Percentiles rank a stretch among this genome's conserved stretches.
phyloP scores from a whole-genome alignment of 2,113 vertebrate genomes.

The Riparia riparia region DNA sequence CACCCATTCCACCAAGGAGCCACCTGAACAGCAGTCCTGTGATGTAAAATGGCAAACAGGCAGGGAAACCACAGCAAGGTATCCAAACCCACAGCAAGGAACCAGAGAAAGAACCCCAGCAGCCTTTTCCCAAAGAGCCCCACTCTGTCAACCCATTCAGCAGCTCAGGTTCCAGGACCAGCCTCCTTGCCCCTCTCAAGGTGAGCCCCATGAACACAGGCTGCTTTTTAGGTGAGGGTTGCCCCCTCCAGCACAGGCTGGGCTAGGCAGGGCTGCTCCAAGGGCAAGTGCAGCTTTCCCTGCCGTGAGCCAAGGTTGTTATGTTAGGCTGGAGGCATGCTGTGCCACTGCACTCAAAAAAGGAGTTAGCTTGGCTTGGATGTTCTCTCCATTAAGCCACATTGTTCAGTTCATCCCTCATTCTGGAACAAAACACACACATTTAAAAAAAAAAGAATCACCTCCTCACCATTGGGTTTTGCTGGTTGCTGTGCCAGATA shows the following conservation, averaged over 20 bases:
- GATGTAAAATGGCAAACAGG: fast-evolving
- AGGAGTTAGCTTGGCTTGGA: background rate
- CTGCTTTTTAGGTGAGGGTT: background rate
- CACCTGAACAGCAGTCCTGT: background rate
- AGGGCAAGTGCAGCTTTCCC: background rate
- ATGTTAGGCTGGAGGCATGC: background rate
- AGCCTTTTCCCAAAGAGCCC: background rate
- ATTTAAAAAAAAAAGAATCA: background rate
- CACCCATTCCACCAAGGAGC: fast-evolving
- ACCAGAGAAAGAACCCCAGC: background rate
- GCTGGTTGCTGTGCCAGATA: background rate
- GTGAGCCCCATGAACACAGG: background rate
- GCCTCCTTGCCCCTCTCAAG: too few species aligned
- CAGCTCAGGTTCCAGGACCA: background rate
- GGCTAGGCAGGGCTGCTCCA: background rate
- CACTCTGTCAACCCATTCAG: background rate
- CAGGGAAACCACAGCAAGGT: background rate
- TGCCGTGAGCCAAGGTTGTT: background rate
- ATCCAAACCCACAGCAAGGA: background rate
- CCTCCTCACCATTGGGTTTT: background rate
- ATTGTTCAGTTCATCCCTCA: fast-evolving
- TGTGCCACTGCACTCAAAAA: fast-evolving
- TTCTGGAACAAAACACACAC: background rate
- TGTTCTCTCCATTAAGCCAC: background rate
- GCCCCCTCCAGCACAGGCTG: background rate